Conservation (phyloP, 2,797 vertebrate genomes). For the Acestrorhynchus altus region DNA sequence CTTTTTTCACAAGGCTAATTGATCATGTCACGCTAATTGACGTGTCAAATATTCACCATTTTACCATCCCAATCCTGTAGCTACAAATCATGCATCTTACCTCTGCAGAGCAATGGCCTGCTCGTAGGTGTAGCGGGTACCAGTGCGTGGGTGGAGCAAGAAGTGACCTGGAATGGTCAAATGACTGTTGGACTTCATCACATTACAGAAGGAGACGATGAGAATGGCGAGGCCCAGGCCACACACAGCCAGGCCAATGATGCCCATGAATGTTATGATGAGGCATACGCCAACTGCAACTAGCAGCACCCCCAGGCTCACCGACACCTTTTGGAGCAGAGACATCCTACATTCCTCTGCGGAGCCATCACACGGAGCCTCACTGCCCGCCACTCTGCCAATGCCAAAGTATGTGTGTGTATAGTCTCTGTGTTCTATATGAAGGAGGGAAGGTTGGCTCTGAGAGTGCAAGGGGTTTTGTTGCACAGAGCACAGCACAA, state of each 20-base stretch:
- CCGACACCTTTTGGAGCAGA: conserved; percentile 64
- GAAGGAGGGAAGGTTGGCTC: neutral
- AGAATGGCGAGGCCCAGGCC: conserved; percentile 70
- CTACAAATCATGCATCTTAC: conserved; percentile 68
- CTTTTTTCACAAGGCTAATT: too few species aligned
- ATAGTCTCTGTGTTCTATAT: neutral
- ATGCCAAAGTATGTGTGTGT: conserved; percentile 24
- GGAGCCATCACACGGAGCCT: conserved; percentile 30
- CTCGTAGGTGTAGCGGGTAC: conserved; percentile 79
- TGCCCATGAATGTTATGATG: conserved; percentile 57
- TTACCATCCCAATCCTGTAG: too few species aligned
- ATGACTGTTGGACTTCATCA: conserved; percentile 75
- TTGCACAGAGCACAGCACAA: conserved; percentile 37
- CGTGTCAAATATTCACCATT: too few species aligned
- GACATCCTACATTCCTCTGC: conserved; percentile 63
- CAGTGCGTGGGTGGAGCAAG: conserved; percentile 79
- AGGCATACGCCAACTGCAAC: conserved; percentile 65
- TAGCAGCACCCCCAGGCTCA: conserved; percentile 74
- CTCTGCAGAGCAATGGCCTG: conserved; percentile 81
- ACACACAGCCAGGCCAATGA: conserved; percentile 70
- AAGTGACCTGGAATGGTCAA: conserved; percentile 79
- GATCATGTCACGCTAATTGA: too few species aligned
- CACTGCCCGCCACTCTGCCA: conserved; percentile 36
- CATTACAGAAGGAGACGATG: conserved; percentile 51
- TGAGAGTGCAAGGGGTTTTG: neutral